Evolutionary conservation across 2,113 vertebrate genomes (phyloP).

Genomic region (Macquaria ambigua): DNA sequence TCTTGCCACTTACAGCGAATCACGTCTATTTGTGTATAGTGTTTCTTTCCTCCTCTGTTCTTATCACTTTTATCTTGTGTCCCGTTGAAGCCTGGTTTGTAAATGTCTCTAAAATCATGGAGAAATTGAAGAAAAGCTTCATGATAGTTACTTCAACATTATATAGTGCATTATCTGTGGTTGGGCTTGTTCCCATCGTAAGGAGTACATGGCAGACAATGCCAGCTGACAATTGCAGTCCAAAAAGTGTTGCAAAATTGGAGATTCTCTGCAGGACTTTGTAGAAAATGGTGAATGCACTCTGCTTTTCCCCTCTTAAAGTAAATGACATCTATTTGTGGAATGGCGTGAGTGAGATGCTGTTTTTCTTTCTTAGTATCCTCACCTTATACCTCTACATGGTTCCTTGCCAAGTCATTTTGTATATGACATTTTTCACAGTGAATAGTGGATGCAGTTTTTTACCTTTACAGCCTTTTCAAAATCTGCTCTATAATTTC

Average conservation of each 20-base stretch:
- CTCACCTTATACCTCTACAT: conserved; percentile 15
- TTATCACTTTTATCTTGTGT: conserved; percentile 35
- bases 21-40: conserved; percentile 52
- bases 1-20: conserved; percentile 63
- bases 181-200: conserved; percentile 2
- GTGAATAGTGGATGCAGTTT: neutral
- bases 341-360: conserved; percentile 16
- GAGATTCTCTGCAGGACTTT: conserved; percentile 39
- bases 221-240: conserved; percentile 27
- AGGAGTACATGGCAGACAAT: conserved; percentile 35
- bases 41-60: conserved; percentile 35
- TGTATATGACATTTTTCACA: conserved; percentile 42
- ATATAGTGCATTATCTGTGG: conserved; percentile 32
- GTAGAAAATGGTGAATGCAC: conserved; percentile 38
- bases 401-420: conserved; percentile 1
- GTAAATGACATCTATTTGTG: conserved; percentile 55
- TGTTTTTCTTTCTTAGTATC: neutral
- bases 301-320: conserved; percentile 40
- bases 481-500: conserved; percentile 20
- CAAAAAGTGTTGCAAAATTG: conserved; percentile 52
- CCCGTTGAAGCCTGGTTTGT: conserved; percentile 24
- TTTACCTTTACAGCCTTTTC: conserved; percentile 10
- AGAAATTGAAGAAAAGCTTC: conserved; percentile 32
- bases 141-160: conserved; percentile 8
- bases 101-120: conserved; percentile 48